Conservation (phyloP, 1,140 invertebrate genomes). For the Drosophila ironensis region DNA sequence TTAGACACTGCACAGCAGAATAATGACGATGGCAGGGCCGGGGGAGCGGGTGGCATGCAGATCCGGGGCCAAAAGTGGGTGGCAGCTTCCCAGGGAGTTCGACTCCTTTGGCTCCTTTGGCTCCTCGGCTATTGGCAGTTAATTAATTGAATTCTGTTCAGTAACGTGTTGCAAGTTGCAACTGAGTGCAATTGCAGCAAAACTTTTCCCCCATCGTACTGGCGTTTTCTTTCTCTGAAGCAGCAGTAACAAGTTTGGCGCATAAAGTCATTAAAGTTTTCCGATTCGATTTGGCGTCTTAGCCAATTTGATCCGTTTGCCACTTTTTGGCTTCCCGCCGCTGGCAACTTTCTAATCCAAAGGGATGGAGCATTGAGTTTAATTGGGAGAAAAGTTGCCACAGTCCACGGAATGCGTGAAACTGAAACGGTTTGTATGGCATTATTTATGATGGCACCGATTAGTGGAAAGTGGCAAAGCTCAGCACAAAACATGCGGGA, state of each 20-base stretch:
- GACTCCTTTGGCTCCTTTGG: neutral
- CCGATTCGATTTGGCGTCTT: conserved; percentile 56
- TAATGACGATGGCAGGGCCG: conserved; percentile 10
- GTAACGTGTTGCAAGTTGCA: conserved; percentile 25
- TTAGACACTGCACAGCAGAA: conserved; percentile 21
- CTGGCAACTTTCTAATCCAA: conserved; percentile 12
- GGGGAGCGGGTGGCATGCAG: neutral
- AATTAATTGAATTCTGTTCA: conserved; percentile 71
- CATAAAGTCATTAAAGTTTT: conserved; percentile 76
- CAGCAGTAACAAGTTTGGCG: conserved; percentile 61
- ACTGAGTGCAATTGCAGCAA: conserved; percentile 21
- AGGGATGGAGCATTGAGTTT: neutral
- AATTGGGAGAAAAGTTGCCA: too few relatives aligned
- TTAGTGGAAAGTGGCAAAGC: conserved; percentile 26
- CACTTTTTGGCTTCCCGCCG: neutral
- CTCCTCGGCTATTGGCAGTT: conserved; percentile 59
- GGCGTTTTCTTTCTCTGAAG: too few relatives aligned
- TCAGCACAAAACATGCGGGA: conserved; percentile 23
- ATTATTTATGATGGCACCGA: conserved; percentile 40
- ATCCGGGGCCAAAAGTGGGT: neutral
- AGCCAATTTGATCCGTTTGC: conserved; percentile 16
- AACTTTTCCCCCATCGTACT: conserved; percentile 9
- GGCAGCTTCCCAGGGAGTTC: too few relatives aligned
- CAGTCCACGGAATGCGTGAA: too few relatives aligned
- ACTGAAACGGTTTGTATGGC: conserved; percentile 37